phyloP scores from a whole-genome alignment of 1,140 invertebrate genomes.

The Drosophila repletoides region DNA sequence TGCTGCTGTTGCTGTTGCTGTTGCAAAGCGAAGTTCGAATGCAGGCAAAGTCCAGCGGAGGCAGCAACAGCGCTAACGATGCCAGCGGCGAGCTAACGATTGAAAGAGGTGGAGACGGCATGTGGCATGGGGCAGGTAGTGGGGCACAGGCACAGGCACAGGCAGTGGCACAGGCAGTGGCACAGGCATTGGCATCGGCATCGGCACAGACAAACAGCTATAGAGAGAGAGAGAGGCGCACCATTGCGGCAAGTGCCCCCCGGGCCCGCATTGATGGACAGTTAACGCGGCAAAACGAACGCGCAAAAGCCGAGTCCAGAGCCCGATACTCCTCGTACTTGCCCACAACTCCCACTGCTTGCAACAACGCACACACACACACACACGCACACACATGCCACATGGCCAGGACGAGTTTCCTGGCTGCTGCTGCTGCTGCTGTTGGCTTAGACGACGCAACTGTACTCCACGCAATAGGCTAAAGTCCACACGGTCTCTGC shows the following conservation, averaged over 20 bases:
- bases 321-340: too few relatives aligned
- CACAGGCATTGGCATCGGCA: too few relatives aligned
- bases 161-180: not conserved
- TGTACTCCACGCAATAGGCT: conserved; percentile 50
- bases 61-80: conserved; percentile 72
- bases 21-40: conserved; percentile 62
- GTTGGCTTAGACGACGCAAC: conserved; percentile 76
- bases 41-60: conserved; percentile 56
- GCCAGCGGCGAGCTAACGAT: conserved; percentile 49
- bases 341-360: too few relatives aligned
- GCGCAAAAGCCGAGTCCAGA: conserved; percentile 55
- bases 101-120: not conserved
- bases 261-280: conserved; percentile 76
- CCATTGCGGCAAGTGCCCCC: conserved; percentile 9
- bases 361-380: too few relatives aligned
- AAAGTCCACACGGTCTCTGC: conserved; percentile 24
- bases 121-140: conserved; percentile 31
- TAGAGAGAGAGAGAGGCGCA: conserved; percentile 29
- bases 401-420: not conserved
- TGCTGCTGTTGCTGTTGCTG: not conserved
- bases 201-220: conserved; percentile 52
- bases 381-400: too few relatives aligned
- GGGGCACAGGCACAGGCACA: conserved; percentile 45
- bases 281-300: conserved; percentile 80
- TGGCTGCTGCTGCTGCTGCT: conserved; percentile 29